Evolutionary conservation across 2,888 invertebrate species (phyloP), one percentile per base, ranked within the genome.

Genomic region (Emmelina monodactyla): DNA sequence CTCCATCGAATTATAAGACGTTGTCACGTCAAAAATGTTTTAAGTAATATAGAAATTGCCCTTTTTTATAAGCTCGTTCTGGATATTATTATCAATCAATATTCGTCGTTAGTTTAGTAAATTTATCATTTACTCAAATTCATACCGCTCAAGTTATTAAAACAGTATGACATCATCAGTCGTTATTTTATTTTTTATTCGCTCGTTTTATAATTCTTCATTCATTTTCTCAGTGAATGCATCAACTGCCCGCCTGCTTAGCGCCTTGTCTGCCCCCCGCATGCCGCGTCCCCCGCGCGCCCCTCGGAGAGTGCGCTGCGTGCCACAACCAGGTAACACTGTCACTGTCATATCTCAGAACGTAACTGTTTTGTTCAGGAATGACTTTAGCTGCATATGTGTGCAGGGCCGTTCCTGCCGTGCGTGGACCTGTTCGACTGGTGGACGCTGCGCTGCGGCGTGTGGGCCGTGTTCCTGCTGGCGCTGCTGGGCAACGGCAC

Each of bases 371-470:
- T n/a, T n/a, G n/a, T n/a, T n/a, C n/a, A n/a, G n/a, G n/a, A n/a
- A n/a, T n/a, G n/a, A n/a, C n/a, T n/a, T n/a, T n/a, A n/a, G n/a
- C n/a, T n/a, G n/a, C n/a, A n/a, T n/a, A n/a, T n/a, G n/a, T n/a
- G n/a, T 31, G n/a, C 68, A 88, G 94, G 93, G 15, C 96, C 97
- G 2, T 97, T 97, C 76, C 82, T 96, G 57, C 97, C 97, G 3
- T 97, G 97, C 66, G 91, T 92, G 58, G 97, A 97, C 68, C 82
- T 97, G 36, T 97, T 97, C 68, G 96, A 96, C 62, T 97, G 96
- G 96, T 97, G 97, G 97, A 94, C 95, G 3, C 76, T 97, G 50
- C 86, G 96, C 28, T 97, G 96, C 63, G 96, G 97, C 13, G 95
- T 97, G 33, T 98, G 98, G 97, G 88, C 95, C 11, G 96, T 98